Conservation (phyloP, 37 sponge, comb jelly and placozoan species). For the Spongia lamella region DNA sequence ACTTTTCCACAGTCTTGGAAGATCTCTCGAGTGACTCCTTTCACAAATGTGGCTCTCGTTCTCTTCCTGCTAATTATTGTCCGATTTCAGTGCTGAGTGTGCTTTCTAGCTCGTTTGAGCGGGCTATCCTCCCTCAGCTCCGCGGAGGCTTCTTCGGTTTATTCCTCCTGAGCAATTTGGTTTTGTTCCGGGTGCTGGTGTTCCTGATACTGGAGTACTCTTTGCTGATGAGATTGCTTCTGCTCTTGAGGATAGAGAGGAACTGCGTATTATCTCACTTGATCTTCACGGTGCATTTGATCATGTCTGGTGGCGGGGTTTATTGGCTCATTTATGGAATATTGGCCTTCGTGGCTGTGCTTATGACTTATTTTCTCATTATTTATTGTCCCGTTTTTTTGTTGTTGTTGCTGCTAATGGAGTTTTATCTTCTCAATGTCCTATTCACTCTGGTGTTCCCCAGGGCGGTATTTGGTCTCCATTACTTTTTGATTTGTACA, state of each 20-base stretch:
- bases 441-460: conserved; percentile 11
- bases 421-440: too few species aligned
- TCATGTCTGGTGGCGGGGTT: conserved; percentile 9
- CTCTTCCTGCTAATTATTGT: too few species aligned
- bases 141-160: not conserved
- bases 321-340: conserved; percentile 9
- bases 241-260: not conserved
- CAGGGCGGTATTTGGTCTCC: conserved; percentile 25
- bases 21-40: too few species aligned
- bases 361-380: not conserved
- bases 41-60: too few species aligned
- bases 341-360: conserved; percentile 8
- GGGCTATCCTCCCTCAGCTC: too few species aligned
- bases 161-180: conserved; percentile 9
- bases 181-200: conserved; percentile 1
- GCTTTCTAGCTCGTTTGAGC: too few species aligned
- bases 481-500: too few species aligned
- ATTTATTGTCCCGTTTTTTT: not conserved
- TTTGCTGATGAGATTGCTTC: conserved; percentile 5
- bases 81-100: too few species aligned
- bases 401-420: too few species aligned
- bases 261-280: conserved; percentile 3
- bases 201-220: conserved; percentile 9
- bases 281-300: conserved; percentile 3
- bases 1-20: too few species aligned